Conservation (phyloP, 2,797 vertebrate species). For the Onychomys torridus region DNA sequence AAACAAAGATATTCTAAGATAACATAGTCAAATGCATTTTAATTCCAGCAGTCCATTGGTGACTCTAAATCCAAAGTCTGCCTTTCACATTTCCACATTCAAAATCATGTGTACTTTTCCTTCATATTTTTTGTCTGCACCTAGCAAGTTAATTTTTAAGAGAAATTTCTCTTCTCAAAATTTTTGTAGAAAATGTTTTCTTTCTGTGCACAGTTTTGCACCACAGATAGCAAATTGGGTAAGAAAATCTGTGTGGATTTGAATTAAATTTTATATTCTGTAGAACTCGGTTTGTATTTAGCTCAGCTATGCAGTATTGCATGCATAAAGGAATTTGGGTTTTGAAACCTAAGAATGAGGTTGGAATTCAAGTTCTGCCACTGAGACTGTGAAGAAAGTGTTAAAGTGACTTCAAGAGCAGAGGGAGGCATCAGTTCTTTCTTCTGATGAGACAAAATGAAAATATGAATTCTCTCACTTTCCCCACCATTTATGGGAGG, state of each 20-base stretch:
- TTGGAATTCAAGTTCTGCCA: background rate
- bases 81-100: background rate
- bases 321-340: background rate
- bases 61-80: background rate
- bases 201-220: background rate
- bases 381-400: background rate
- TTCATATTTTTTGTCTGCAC: background rate
- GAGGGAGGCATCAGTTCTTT: background rate
- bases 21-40: background rate
- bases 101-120: background rate
- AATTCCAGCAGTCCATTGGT: background rate
- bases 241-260: background rate
- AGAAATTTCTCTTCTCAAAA: background rate
- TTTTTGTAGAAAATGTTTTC: background rate
- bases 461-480: background rate
- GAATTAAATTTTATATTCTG: background rate
- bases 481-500: background rate
- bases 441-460: background rate
- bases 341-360: background rate
- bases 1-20: background rate
- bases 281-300: background rate
- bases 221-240: background rate
- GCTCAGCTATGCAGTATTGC: background rate
- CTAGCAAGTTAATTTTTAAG: slow-evolving; percentile 37
- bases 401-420: background rate